Evolutionary conservation across 2,113 vertebrate species (phyloP).

Genomic region (Tetrao urogallus): DNA sequence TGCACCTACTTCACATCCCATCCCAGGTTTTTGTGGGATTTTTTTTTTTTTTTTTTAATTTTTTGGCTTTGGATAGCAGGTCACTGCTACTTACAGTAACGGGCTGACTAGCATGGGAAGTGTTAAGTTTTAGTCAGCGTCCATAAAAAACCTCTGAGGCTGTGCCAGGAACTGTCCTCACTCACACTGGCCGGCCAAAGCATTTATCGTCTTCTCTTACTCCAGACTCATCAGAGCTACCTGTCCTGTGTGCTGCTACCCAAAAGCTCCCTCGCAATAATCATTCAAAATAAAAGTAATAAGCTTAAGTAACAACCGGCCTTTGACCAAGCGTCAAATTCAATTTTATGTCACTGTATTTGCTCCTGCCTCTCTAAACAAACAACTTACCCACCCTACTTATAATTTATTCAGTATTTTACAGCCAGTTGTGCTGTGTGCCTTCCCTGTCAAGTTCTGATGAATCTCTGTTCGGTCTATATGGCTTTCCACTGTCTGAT

Average conservation of each 20-base stretch:
- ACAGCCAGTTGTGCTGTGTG: background rate
- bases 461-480: background rate
- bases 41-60: background rate
- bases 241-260: background rate
- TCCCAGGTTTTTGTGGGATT: background rate
- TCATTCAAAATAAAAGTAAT: conserved; percentile 9
- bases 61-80: background rate
- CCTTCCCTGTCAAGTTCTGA: conserved; percentile 8
- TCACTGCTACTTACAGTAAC: background rate
- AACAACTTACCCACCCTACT: conserved; percentile 2
- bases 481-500: background rate
- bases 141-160: background rate
- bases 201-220: conserved; percentile 31
- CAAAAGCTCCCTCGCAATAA: background rate
- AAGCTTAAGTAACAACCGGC: background rate
- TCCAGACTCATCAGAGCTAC: conserved; percentile 28
- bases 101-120: conserved; percentile 15
- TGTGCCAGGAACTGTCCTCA: conserved; percentile 46
- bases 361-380: conserved; percentile 28
- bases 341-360: conserved; percentile 2
- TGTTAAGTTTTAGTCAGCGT: conserved; percentile 44
- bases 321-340: conserved; percentile 35
- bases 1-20: background rate
- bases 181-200: conserved; percentile 42
- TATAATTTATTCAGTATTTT: conserved; percentile 62